Percentiles rank a stretch among this genome's conserved stretches.
These are phyloP conservation scores for Eucera pruinosa DNA, from an alignment of 2,888 invertebrate genomes.

Conservation along the genomic window DNA sequence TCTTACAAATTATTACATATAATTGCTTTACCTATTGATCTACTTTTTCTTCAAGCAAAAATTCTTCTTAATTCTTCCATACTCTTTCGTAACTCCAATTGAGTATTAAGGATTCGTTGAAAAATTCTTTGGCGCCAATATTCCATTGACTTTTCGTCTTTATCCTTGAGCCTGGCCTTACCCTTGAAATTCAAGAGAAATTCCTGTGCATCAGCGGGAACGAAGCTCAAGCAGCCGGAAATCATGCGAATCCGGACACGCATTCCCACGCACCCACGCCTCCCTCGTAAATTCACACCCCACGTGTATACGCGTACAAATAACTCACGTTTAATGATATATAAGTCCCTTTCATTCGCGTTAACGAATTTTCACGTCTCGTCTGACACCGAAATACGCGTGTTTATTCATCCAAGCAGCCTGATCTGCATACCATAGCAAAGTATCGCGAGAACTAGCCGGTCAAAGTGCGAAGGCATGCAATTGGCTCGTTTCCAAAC, in stretches of 20 bases:
- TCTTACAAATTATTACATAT: no score
- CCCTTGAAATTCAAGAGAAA: constrained; percentile 1
- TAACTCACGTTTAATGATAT: constrained; percentile 44
- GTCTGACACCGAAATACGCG: constrained; percentile 36
- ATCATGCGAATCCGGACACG: constrained; percentile 6
- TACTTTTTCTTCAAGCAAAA: no score
- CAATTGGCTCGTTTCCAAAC: constrained; percentile 59
- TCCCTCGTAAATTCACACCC: constrained; percentile 55
- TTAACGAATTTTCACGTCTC: constrained; percentile 27
- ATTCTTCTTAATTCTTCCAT: no score
- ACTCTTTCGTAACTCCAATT: no score
- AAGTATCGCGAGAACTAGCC: constrained; percentile 51
- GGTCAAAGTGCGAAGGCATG: constrained; percentile 60
- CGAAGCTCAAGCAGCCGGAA: constrained; percentile 1
- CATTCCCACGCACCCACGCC: constrained; percentile 67
- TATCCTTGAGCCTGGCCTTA: neutral
- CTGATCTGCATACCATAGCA: constrained; percentile 41
- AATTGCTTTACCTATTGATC: no score
- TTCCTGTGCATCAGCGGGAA: constrained; percentile 6
- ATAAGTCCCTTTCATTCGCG: neutral
- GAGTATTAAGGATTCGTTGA: no score
- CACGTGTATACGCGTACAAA: constrained; percentile 22
- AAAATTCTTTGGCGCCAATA: no score
- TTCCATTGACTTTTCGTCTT: neutral
- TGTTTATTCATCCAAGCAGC: constrained; percentile 26